These are phyloP conservation scores for Calonectris borealis DNA, from an alignment of 2,113 vertebrate species.

Conservation along the genomic window DNA sequence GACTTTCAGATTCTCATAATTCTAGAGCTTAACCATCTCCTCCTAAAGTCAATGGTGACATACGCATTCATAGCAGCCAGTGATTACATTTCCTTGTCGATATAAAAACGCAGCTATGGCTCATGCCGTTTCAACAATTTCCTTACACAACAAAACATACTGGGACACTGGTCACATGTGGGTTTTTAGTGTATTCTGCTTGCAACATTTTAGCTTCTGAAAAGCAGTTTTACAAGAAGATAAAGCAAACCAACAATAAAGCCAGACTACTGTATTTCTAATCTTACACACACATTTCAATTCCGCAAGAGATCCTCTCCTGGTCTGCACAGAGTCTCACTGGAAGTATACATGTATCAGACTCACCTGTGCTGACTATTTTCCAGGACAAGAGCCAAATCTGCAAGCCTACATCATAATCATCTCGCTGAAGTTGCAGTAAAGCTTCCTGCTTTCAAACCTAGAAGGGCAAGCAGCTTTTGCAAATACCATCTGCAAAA, in stretches of 20 bases:
- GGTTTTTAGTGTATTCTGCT: background rate
- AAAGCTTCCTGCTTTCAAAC: background rate
- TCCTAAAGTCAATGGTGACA: background rate
- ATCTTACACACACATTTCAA: background rate
- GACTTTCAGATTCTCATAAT: background rate
- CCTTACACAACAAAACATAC: background rate
- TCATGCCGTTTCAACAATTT: background rate
- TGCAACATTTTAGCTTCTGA: background rate
- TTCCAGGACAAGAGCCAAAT: background rate
- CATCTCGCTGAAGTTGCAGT: background rate
- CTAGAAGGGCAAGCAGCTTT: background rate
- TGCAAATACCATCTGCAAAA: background rate
- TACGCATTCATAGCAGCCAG: background rate
- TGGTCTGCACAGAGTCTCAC: background rate
- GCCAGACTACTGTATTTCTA: background rate
- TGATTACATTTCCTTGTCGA: background rate
- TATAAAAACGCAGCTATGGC: background rate
- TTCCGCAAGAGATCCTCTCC: background rate
- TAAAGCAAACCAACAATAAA: background rate
- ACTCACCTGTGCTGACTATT: background rate
- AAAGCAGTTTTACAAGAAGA: background rate
- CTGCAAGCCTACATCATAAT: background rate
- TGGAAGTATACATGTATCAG: accelerated
- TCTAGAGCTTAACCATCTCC: background rate
- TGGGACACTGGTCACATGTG: background rate